Base-by-base conservation (phyloP, 2,888 invertebrate species). In the Vannuccia rotundouncinata region DNA sequence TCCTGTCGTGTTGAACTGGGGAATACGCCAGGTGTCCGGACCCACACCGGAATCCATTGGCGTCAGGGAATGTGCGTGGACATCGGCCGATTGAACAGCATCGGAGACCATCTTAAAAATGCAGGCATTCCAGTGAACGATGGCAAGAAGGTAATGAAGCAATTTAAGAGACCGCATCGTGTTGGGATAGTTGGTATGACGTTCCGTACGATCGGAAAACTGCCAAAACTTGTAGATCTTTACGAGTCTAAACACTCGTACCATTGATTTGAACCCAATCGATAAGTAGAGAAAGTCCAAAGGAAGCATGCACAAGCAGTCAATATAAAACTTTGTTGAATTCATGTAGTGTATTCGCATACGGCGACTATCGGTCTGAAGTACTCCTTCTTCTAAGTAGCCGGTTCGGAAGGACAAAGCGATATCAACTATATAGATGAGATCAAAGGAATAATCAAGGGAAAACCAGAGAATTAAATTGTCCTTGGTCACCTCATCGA, bases 91-190 rank as follows among this genome's bases (percentile, higher is more conserved):
- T 29, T 60, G 59, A 1, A 45, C 79, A 17, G 77, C 45, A 22
- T 78, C 31, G 27, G 94, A 92, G 88, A 95, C 94, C 89, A 97
- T 93, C 91, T 95, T 94, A 91, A 95, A 96, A 89, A 98, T 91
- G 90, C 97, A 98, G 87, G 96, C 96, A 90, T 98, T 98, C 97
- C 97, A 98, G 91, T 98, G 98, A 90, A 97, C 97, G 90, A 97
- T 94, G 90, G 95, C 95, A 90, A 96, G 91, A 87, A 96, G 92
- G 91, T 95, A 95, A 91, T 96, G 95, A 81, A 88, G 84, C 29
- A 88, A 83, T 1, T 87, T 86, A 1, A 86, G 77, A 0, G 88
- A 87, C n/a, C 89, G 84, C 78, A 89, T 95, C 86, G 96, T 91
- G 90, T 98, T 98, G 83, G 97, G 97, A 90, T 96, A 98, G 91